Conservation (phyloP, 2,888 invertebrate genomes). For the Lasioglossum leucozonium region DNA sequence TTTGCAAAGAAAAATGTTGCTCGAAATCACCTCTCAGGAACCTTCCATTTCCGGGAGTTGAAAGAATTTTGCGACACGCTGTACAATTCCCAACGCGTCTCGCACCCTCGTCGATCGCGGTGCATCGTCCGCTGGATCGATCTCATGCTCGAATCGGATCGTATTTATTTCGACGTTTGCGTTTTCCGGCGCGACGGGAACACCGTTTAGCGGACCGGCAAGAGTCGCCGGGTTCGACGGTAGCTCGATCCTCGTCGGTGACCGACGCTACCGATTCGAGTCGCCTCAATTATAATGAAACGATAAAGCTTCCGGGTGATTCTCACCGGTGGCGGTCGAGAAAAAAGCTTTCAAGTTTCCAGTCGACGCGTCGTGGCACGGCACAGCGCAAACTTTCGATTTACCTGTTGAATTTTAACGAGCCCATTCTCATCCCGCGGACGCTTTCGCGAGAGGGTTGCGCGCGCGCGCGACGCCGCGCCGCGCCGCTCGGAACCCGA, state of each 20-base stretch:
- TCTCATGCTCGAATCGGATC: neutral
- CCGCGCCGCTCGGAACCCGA: constrained; percentile 14
- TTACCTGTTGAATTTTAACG: constrained; percentile 72
- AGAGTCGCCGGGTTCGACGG: neutral
- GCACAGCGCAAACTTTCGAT: constrained; percentile 59
- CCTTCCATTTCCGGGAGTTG: no score
- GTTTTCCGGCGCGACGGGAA: neutral
- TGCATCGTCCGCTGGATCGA: no score
- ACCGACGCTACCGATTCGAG: constrained; percentile 22
- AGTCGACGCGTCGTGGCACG: constrained; percentile 17
- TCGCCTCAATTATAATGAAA: constrained; percentile 47
- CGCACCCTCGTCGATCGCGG: no score
- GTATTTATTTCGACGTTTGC: neutral
- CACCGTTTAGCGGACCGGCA: neutral
- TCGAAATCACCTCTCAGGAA: no score
- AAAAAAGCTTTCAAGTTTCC: constrained; percentile 45
- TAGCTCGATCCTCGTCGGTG: neutral
- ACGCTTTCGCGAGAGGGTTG: constrained; percentile 11
- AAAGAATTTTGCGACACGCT: no score
- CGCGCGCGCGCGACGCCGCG: neutral
- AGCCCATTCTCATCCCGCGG: constrained; percentile 58
- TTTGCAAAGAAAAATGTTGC: no score
- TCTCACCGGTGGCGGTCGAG: neutral
- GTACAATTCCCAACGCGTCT: no score
- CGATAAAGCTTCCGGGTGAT: constrained; percentile 43